Conservation (phyloP, 2,888 invertebrate species). For the Gastracanthus pulcherrimus region DNA sequence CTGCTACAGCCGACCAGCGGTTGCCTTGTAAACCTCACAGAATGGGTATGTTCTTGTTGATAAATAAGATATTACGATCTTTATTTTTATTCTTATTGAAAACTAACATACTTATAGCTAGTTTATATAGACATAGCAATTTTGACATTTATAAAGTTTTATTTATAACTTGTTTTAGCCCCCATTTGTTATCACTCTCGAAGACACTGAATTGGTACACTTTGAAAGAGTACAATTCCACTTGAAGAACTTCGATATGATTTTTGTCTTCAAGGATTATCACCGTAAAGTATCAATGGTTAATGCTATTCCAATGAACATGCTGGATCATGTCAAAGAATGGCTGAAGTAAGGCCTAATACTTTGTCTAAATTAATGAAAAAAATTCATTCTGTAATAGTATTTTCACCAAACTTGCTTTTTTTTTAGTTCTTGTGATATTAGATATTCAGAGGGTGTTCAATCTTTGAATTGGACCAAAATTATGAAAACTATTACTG, state of each 20-base stretch:
- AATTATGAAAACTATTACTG: slow-evolving; percentile 99
- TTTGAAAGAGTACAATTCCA: slow-evolving; percentile 99
- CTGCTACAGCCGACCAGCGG: slow-evolving; percentile 98
- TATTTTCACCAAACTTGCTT: slow-evolving; percentile 14
- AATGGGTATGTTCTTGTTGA: slow-evolving; percentile 85
- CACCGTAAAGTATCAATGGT: slow-evolving; percentile 96
- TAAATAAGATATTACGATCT: too few species aligned
- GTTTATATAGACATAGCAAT: neutral
- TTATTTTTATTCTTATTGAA: neutral
- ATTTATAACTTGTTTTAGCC: slow-evolving; percentile 80
- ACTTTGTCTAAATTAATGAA: neutral
- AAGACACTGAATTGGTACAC: slow-evolving; percentile 98
- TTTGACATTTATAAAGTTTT: neutral
- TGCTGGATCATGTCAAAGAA: slow-evolving; percentile 99
- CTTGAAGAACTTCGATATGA: slow-evolving; percentile 99
- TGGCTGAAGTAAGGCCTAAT: slow-evolving; percentile 92
- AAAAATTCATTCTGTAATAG: neutral
- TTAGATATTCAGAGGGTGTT: slow-evolving; percentile 98
- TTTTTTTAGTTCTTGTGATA: slow-evolving; percentile 91
- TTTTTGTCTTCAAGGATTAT: slow-evolving; percentile 99
- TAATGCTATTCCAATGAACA: slow-evolving; percentile 99
- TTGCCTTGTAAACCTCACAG: slow-evolving; percentile 97
- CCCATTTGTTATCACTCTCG: slow-evolving; percentile 98
- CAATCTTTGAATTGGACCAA: slow-evolving; percentile 99
- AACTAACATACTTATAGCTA: neutral